Evolutionary conservation across 2,797 vertebrate genomes (phyloP), one percentile per base, ranked within the genome.

Genomic region (Nannoperca obscura): DNA sequence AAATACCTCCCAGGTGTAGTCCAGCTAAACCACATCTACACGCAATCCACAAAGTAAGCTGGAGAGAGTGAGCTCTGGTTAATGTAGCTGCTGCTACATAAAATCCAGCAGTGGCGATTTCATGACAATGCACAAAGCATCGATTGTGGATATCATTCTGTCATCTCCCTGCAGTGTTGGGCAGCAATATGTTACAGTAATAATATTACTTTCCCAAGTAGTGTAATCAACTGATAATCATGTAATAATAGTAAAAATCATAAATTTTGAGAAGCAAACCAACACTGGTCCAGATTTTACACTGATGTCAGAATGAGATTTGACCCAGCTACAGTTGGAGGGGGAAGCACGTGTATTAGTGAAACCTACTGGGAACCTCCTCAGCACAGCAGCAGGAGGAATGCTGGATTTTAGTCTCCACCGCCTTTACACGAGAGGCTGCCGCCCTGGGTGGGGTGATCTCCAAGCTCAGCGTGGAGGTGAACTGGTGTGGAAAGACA

Each of bases 291-390:
- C n/a, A 19, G 7, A 47, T 55, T 49, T 36, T 15, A 24, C 22
- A 42, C 22, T 1, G 7, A 14, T 38, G 19, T 53, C 2, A 66
- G 53, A 38, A 22, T 32, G 15, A 50, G 24, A 61, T 19, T 62
- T 55, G n/a, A 27, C 4, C 17, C 12, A 67, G 20, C 32, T 32
- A 22, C 15, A 3, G 7, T 1, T 24, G n/a, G 32, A 10, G 17
- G 52, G 27, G 15, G 36, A 60, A 30, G 1, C 40, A 38, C 1
- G 3, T 50, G 7, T 19, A 13, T 62, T 22, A 47, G 3, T 52
- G 57, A 71, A 11, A 87, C 92, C 60, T 86, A 95, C 94, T 80
- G 40, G 85, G 60, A 79, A 74, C 61, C 34, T 71, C 63, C 19
- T 88, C 46, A 24, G 75, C 57, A 57, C 75, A 85, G 69, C 55